Conservation (phyloP, 2,888 invertebrate genomes). For the Agrotis ipsilon region DNA sequence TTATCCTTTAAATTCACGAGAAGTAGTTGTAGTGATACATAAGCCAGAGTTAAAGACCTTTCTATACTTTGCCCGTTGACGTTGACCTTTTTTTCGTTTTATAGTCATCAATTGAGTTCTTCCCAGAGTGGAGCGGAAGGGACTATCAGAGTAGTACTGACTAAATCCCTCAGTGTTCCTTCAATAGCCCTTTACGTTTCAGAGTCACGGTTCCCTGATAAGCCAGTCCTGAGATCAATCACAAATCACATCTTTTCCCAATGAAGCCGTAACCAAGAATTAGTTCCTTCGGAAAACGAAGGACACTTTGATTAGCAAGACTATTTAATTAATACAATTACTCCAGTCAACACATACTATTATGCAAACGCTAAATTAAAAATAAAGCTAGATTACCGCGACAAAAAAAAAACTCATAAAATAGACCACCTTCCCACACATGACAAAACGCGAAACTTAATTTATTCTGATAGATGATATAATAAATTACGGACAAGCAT, state of each 20-base stretch:
- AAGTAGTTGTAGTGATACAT: neutral
- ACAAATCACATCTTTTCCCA: neutral
- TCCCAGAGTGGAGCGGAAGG: too few relatives aligned
- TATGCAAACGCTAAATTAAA: conserved; percentile 33
- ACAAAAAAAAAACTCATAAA: conserved; percentile 36
- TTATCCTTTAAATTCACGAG: neutral
- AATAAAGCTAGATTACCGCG: conserved; percentile 24
- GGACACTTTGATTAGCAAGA: neutral
- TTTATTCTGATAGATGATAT: conserved; percentile 59
- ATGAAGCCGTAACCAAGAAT: too few relatives aligned
- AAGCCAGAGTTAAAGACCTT: neutral
- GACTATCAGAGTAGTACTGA: too few relatives aligned
- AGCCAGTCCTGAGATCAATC: neutral
- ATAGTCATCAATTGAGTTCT: too few relatives aligned
- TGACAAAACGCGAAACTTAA: conserved; percentile 58
- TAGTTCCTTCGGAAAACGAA: neutral
- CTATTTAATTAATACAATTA: neutral
- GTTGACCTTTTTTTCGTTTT: too few relatives aligned
- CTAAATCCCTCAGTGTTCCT: too few relatives aligned
- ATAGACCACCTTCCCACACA: conserved; percentile 55
- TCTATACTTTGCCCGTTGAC: too few relatives aligned
- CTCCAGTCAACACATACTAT: conserved; percentile 13
- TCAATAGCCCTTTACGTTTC: too few relatives aligned
- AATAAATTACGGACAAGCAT: conserved; percentile 58
- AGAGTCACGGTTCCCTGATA: too few relatives aligned